These are phyloP conservation scores for Rhynchonycteris naso DNA, from an alignment of 2,797 vertebrate species.

Conservation along the genomic window DNA sequence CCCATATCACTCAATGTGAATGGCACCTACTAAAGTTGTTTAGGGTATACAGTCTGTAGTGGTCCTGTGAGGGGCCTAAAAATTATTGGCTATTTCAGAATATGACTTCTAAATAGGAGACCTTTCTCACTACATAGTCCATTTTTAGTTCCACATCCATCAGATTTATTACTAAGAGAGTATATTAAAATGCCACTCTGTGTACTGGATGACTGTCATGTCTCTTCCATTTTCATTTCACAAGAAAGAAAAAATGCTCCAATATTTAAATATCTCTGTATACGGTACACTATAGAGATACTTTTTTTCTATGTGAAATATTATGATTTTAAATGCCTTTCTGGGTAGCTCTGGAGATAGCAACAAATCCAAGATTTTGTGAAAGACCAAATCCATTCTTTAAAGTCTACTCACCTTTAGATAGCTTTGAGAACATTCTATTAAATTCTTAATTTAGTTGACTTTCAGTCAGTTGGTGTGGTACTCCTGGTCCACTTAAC, in stretches of 20 bases:
- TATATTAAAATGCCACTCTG: not conserved
- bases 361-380: constrained; percentile 40
- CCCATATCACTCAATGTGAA: not conserved
- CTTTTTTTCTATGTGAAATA: not conserved
- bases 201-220: not conserved
- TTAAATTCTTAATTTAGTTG: not conserved
- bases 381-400: constrained; percentile 38
- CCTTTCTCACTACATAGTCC: not conserved
- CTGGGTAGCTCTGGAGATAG: not conserved
- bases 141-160: not conserved
- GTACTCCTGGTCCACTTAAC: not conserved
- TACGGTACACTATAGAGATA: not conserved
- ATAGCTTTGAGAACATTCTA: not conserved
- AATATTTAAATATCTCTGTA: not conserved
- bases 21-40: not conserved
- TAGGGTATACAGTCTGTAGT: not conserved
- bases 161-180: not conserved
- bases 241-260: constrained; percentile 21
- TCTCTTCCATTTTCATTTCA: constrained; percentile 29
- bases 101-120: not conserved
- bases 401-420: not conserved
- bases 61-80: not conserved
- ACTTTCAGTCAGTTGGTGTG: not conserved
- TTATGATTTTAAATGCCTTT: constrained; percentile 50
- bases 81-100: not conserved